Evolutionary conservation across 2,888 invertebrate species (phyloP), one percentile per base, ranked within the genome.

Genomic region (Arrhopalites spinosus): DNA sequence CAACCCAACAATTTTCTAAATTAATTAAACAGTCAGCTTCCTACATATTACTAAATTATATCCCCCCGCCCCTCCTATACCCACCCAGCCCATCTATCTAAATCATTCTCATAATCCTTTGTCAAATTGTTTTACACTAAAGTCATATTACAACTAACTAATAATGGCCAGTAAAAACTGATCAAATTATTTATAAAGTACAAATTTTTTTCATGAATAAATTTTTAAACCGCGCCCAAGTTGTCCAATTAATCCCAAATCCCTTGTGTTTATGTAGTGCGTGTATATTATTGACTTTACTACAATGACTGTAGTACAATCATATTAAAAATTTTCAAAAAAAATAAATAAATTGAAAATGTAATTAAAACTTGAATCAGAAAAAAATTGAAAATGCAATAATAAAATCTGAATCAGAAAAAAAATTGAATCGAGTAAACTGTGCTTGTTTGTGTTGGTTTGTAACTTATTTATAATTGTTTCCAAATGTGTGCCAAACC

Each of bases 391-490:
- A 53, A 23, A 53, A 8, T 53, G 5, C 11, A 36, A 36, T 36
- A 36, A 36, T 36, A 7, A 36, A 36, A 36, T 36, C 11, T 11
- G 36, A 11, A 36, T 36, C 5, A 27, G 71, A 13, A 43, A 70
- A 70, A 64, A 56, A n/a, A n/a, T n/a, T n/a, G n/a, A n/a, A n/a
- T n/a, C n/a, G n/a, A n/a, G n/a, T 76, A 77, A 77, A 77, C 43
- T 71, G 77, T 61, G 80, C 79, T 71, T 81, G 81, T 81, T 81
- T 81, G 81, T 78, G 81, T 59, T 50, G 79, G 80, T 77, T 81
- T 79, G 25, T 67, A 75, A 66, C 73, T 61, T 67, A 67, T 66
- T 23, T 66, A 67, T 50, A 75, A 75, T 61, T 68, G 69, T 67
- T 45, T 61, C 59, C 64, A 61, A 72, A 73, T 56, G 73, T 68